A percentile compares a stretch with the other conserved stretches of the same genome.
Conservation (phyloP, 2,113 vertebrate species). For the Columba livia region DNA sequence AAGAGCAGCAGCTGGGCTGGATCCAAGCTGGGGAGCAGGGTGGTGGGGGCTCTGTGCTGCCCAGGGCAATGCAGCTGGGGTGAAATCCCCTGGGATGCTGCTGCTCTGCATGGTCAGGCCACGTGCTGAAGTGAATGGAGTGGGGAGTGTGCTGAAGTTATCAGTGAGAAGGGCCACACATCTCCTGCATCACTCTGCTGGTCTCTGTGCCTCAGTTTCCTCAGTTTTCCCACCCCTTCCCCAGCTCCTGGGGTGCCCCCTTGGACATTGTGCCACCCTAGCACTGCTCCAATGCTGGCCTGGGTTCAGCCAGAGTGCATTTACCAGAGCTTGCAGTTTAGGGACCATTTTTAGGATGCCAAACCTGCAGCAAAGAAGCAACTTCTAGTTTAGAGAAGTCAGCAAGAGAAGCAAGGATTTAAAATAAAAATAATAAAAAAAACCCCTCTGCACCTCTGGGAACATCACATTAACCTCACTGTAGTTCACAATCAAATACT, state of each 20-base stretch:
- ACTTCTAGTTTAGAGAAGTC: background rate
- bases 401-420: background rate
- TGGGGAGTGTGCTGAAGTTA: background rate
- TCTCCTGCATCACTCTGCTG: background rate
- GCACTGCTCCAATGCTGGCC: background rate
- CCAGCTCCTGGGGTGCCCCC: background rate
- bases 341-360: constrained; percentile 45
- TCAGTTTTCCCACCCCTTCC: background rate
- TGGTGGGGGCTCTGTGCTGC: background rate
- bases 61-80: background rate
- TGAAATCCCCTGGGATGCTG: background rate
- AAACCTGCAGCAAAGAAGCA: constrained; percentile 22
- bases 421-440: too few species aligned
- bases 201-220: background rate
- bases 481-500: background rate
- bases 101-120: background rate
- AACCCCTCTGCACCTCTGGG: background rate
- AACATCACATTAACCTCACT: background rate
- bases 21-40: background rate
- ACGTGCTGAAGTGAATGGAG: accelerated
- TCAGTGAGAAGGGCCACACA: background rate
- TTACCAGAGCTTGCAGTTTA: background rate
- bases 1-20: background rate
- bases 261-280: background rate
- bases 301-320: background rate